phyloP scores from a whole-genome alignment of 2,888 invertebrate genomes.

The Abrostola triplasia region DNA sequence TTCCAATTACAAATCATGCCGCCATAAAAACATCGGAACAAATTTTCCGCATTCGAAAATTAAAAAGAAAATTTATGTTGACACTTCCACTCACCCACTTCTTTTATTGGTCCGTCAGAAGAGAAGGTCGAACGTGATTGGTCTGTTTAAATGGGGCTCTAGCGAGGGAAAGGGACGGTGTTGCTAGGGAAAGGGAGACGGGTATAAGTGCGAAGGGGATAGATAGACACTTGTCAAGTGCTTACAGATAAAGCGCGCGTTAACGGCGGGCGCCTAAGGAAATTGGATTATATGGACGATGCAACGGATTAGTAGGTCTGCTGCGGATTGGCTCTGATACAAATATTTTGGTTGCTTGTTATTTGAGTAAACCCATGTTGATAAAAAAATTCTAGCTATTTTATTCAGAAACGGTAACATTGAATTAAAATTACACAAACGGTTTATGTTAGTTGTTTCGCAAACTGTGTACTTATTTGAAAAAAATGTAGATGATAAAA shows the following conservation, averaged over 20 bases:
- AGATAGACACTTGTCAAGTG: slow-evolving; percentile 85
- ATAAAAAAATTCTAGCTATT: too few relatives aligned
- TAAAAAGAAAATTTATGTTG: slow-evolving; percentile 84
- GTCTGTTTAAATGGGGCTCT: slow-evolving; percentile 80
- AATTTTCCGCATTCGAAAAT: slow-evolving; percentile 66
- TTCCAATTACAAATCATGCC: slow-evolving; percentile 47
- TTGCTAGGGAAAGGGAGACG: slow-evolving; percentile 59
- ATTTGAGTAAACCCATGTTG: too few relatives aligned
- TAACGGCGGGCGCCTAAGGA: slow-evolving; percentile 78
- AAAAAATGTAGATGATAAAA: too few relatives aligned
- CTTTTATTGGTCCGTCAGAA: slow-evolving; percentile 84
- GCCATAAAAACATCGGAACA: slow-evolving; percentile 51
- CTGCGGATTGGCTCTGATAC: slow-evolving; percentile 65
- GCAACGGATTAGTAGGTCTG: slow-evolving; percentile 57
- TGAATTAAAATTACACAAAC: too few relatives aligned
- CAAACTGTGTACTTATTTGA: too few relatives aligned
- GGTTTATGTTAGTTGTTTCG: too few relatives aligned
- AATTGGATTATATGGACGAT: slow-evolving; percentile 72
- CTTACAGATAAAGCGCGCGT: slow-evolving; percentile 82
- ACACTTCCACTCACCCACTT: slow-evolving; percentile 83
- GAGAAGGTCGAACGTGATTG: slow-evolving; percentile 74
- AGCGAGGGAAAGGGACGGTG: slow-evolving; percentile 76
- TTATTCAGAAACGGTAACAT: too few relatives aligned
- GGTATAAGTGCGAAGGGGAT: slow-evolving; percentile 72
- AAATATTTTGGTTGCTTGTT: too few relatives aligned